Evolutionary conservation across 2,113 vertebrate species (phyloP).

Genomic region (Australoheros scitulus): DNA sequence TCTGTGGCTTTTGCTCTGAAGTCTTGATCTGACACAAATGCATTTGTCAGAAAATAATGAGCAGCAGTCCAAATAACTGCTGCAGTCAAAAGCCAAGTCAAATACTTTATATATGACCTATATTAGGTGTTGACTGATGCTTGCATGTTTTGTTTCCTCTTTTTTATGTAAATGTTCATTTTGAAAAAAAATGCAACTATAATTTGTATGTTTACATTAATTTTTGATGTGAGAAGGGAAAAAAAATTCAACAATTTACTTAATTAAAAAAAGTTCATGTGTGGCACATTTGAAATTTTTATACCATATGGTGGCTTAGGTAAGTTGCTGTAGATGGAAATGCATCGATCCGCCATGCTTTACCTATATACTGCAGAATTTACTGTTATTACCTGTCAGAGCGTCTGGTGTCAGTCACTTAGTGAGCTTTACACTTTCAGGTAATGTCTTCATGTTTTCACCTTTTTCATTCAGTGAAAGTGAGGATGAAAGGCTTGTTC

Average conservation of each 20-base stretch:
- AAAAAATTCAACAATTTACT: fast-evolving
- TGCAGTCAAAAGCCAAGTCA: too few species aligned
- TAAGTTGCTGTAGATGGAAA: not conserved
- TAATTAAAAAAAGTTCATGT: not conserved
- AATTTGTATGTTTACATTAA: not conserved
- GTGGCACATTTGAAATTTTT: too few species aligned
- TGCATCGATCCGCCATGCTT: not conserved
- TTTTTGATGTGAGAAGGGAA: not conserved
- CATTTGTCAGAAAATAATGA: slow-evolving; percentile 57
- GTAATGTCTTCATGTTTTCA: not conserved
- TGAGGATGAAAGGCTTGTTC: too few species aligned
- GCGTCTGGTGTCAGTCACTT: not conserved
- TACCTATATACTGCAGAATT: not conserved
- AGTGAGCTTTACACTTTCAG: not conserved
- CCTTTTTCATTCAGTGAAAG: not conserved
- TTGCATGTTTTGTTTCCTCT: not conserved
- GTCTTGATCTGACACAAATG: slow-evolving; percentile 19
- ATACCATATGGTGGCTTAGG: not conserved
- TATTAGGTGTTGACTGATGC: not conserved
- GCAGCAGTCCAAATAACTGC: slow-evolving; percentile 52
- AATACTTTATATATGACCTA: not conserved
- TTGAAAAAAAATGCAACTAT: not conserved
- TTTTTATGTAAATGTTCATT: not conserved
- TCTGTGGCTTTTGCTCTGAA: slow-evolving; percentile 63
- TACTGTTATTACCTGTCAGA: not conserved